Base-by-base conservation (phyloP, 2,888 invertebrate genomes). In the Dinocampus coccinellae region DNA sequence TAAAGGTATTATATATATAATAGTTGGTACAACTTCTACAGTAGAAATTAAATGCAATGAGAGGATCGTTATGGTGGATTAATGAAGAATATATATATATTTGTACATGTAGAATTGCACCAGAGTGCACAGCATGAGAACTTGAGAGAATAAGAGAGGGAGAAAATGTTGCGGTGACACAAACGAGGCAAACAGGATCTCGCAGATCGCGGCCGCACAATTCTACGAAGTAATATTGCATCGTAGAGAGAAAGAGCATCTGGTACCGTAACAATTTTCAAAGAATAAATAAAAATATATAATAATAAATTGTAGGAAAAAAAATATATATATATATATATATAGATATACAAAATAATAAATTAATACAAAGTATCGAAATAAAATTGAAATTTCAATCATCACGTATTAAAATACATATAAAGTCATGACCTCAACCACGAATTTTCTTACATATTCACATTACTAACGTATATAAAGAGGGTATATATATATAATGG, bases 101-200 rank as follows among this genome's bases (percentile, higher is more conserved):
- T 55, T 11, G 47, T 61, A 70, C 26, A 66, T 66, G 42, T 16
- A 3, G 6, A 70, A 53, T 63, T 36, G 34, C 26, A 24, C 52
- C 36, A 22, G 24, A 47, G n/a, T n/a, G 62, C 62, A 29, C 52
- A 65, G 55, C 65, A 65, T 29, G 39, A 66, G 55, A 65, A 70
- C 39, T n/a, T n/a, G n/a, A n/a, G 63, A 58, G 63, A 62, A n/a
- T n/a, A 63, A 34, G 64, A 16, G 47, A 34, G 20, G 16, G 20
- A 60, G 33, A 60, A 20, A 60, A 60, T 34, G 34, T 20, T 36
- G 60, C 60, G 60, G 60, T 60, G 60, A 60, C 60, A 60, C 60
- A 60, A 60, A 60, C 60, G 60, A 60, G 34, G 60, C 60, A 36
- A 60, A 60, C 60, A 60, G 60, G 60, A 60, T 60, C 60, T 22